phyloP scores from a whole-genome alignment of 2,888 invertebrate species.

The Pheosia tremula region DNA sequence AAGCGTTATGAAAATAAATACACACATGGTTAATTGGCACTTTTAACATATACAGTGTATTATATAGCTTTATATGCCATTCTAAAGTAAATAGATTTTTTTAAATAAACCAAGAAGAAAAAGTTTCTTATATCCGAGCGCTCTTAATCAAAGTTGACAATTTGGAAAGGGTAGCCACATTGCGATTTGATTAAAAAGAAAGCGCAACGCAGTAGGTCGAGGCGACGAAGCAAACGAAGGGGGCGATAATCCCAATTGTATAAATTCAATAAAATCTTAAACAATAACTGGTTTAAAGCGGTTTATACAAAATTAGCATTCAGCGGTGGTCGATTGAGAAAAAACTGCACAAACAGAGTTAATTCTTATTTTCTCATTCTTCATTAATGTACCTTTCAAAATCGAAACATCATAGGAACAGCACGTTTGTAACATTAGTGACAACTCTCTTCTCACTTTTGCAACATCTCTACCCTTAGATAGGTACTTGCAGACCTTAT shows the following conservation, averaged over 20 bases:
- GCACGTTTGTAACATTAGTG: no score
- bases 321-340: conserved; percentile 36
- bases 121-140: background rate
- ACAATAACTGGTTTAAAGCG: conserved; percentile 63
- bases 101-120: conserved; percentile 12
- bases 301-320: conserved; percentile 59
- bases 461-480: no score
- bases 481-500: no score
- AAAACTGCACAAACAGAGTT: conserved; percentile 20
- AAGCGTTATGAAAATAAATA: background rate
- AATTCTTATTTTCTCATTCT: no score
- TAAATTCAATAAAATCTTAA: conserved; percentile 63
- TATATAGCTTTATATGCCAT: no score
- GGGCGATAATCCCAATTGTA: conserved; percentile 60
- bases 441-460: no score
- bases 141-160: conserved; percentile 21
- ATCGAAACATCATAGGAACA: no score
- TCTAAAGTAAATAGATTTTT: no score
- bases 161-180: conserved; percentile 42
- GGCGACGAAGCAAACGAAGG: conserved; percentile 21
- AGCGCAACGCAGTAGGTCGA: conserved; percentile 34
- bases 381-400: no score
- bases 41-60: no score
- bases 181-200: conserved; percentile 57
- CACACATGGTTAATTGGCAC: background rate